Evolutionary conservation across 1,140 invertebrate genomes (phyloP), one percentile per base, ranked within the genome.

Genomic region (Pseudomyrmex concolor): DNA sequence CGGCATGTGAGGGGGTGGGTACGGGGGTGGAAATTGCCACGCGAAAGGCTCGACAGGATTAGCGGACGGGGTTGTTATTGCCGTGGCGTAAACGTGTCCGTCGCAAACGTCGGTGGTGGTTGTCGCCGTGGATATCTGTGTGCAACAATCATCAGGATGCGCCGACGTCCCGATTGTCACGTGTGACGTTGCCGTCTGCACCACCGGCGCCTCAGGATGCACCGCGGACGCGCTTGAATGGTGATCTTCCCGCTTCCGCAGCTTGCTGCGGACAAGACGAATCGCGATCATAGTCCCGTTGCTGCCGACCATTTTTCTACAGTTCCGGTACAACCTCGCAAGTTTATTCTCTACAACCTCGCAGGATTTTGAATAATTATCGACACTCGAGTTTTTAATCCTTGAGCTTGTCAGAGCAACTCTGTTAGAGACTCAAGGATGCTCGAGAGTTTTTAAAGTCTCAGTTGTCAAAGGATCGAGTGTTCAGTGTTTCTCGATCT

Each of bases 241-340:
- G 92, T 96, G 96, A 90, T 97, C 97, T 94, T 97, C 97, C 81
- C 97, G 95, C 94, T 97, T 97, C 90, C 97, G 95, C 94, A 97
- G 95, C 95, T 97, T 97, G 94, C 97, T 97, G 95, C 97, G 96
- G 94, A 97, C 97, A 96, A 97, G 96, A 94, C 97, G 97, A 91
- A 97, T 97, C 90, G 97, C 97, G 94, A 97, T 96, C 95, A 97
- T 96, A 92, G 96, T 97, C 92, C 96, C 96, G 95, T 97, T 97
- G 94, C 95, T 96, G 93, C 96, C 96, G 91, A 97, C 96, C 96
- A 97, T 97, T 88, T 94, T 94, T 86, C 93, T 94, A 91, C 94
- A 92, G 86, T 92, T 93, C 86, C 85, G 81, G 89, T 91, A 93
- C 88, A 94, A 89, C 88, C 89, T 92, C 86, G 89, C 86, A 77